phyloP scores from a whole-genome alignment of 2,888 invertebrate species.

The Pocota personata region DNA sequence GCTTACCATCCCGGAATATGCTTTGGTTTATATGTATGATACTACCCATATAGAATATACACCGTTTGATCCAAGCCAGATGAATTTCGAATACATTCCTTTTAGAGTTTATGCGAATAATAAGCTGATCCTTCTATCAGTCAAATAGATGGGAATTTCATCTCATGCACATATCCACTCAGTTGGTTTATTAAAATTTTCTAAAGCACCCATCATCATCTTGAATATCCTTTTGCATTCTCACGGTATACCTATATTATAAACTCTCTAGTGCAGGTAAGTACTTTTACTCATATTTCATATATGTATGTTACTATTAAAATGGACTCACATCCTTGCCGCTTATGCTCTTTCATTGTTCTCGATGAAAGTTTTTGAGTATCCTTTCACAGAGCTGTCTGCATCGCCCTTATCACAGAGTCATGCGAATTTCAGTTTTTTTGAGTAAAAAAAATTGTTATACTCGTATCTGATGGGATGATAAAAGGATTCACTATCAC shows the following conservation, averaged over 20 bases:
- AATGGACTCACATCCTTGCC: background rate
- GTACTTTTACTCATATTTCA: background rate
- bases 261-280: background rate
- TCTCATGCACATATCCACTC: constrained; percentile 11
- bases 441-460: background rate
- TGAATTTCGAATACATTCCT: constrained; percentile 27
- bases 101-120: constrained; percentile 21
- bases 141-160: constrained; percentile 12
- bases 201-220: constrained; percentile 41
- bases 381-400: constrained; percentile 18
- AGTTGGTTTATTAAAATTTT: constrained; percentile 46
- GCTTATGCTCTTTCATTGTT: background rate
- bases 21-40: background rate
- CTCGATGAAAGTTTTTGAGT: background rate
- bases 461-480: constrained; percentile 25
- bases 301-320: constrained; percentile 12
- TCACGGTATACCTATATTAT: constrained; percentile 4
- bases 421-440: constrained; percentile 6
- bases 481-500: constrained; percentile 31
- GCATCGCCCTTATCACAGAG: constrained; percentile 23
- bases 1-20: background rate
- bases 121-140: constrained; percentile 39
- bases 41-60: background rate
- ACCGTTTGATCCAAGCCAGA: constrained; percentile 16
- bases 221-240: constrained; percentile 19